Base-by-base conservation (phyloP, 1,140 invertebrate genomes). In the Littorina saxatilis region DNA sequence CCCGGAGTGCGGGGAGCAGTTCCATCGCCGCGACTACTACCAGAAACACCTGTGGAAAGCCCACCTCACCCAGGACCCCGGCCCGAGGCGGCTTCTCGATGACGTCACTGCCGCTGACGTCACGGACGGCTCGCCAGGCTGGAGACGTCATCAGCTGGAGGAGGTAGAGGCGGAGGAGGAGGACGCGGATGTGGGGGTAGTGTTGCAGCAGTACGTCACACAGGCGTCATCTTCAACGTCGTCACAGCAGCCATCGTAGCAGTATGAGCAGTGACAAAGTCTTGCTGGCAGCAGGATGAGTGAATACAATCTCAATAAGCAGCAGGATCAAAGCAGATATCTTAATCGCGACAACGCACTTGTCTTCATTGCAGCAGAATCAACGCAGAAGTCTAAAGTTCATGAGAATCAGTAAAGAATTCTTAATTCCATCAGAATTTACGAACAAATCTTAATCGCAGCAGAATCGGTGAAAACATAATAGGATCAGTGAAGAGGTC, bases 21-120 rank as follows among this genome's bases (percentile, higher is more conserved):
- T 78, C 76, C 23, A 58, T n/a, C 52, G 76, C 20, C 35, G 76
- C 37, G 76, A 78, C 76, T 58, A 43, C 55, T 78, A 78, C 76
- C 35, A 52, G 29, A 40, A 63, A 17, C 76, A 78, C 58, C 55
- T 78, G 76, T 58, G 58, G 55, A 52, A 29, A 43, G 70, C 70
- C 43, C 70, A 73, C 70, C n/a, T 29, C 17, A 50, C 43, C 17
- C 70, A 73, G 70, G 70, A 73, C 70, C n/a, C 66, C 1, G 66
- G 66, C 9, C 66, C 66, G 17, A n/a, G 66, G 35, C 37, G 66
- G 35, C 32, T 68, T 17, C 66, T 68, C 29, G 66, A 68, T 17
- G 66, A 68, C 15, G 35, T 68, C 9, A n/a, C n/a, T n/a, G 43
- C 43, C 43, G 43, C 7, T 5, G 43, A 9, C 43, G 55, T 58